phyloP scores from a whole-genome alignment of 2,113 vertebrate genomes.

The Sula dactylatra region DNA sequence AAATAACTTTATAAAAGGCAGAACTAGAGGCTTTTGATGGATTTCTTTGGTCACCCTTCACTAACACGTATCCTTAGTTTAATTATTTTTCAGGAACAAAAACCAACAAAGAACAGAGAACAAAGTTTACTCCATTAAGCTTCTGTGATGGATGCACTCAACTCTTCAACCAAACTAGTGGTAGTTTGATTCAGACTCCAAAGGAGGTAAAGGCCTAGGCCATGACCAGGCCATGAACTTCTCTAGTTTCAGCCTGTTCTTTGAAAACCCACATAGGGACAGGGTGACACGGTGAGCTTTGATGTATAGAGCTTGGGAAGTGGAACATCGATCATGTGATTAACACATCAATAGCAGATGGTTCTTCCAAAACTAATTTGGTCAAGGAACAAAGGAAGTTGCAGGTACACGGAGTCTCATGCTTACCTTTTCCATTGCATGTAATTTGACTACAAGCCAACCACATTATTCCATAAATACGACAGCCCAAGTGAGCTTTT shows the following conservation, averaged over 20 bases:
- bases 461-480: background rate
- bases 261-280: background rate
- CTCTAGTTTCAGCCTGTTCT: background rate
- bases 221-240: background rate
- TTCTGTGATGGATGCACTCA: background rate
- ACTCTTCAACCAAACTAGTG: background rate
- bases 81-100: background rate
- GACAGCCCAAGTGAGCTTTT: background rate
- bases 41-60: background rate
- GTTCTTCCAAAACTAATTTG: background rate
- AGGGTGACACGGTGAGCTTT: background rate
- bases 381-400: background rate
- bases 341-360: background rate
- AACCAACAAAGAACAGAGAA: background rate
- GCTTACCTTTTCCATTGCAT: background rate
- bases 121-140: background rate
- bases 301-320: background rate
- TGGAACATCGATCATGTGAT: background rate
- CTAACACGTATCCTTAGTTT: background rate
- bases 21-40: background rate
- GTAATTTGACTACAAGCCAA: background rate
- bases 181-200: background rate
- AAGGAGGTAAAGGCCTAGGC: background rate
- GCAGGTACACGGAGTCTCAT: background rate
- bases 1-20: background rate